phyloP scores from a whole-genome alignment of 2,888 invertebrate species.

The Monoplex corrugatus region DNA sequence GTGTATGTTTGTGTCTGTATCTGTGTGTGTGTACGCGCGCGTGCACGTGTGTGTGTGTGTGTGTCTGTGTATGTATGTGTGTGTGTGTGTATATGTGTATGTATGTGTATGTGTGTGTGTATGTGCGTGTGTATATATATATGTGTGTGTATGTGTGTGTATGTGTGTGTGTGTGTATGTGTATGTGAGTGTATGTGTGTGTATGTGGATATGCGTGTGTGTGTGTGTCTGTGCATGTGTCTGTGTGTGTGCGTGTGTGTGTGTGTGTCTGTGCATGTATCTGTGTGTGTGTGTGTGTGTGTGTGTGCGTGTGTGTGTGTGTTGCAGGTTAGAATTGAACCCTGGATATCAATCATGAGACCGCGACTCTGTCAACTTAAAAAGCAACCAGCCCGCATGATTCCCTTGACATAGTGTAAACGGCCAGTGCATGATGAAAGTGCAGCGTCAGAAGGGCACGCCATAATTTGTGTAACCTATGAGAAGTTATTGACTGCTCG shows the following conservation, averaged over 20 bases:
- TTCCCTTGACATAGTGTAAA: too few relatives aligned
- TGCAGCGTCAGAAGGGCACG: too few relatives aligned
- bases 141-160: background rate
- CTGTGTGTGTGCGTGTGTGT: background rate
- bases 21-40: background rate
- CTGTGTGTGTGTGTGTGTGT: background rate
- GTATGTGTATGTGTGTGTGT: background rate
- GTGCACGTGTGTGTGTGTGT: background rate
- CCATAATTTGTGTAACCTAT: too few relatives aligned
- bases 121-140: background rate
- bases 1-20: background rate
- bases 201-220: background rate
- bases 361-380: too few relatives aligned
- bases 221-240: background rate
- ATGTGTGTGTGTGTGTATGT: background rate
- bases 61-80: too few relatives aligned
- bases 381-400: too few relatives aligned
- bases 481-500: background rate
- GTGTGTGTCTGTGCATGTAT: background rate
- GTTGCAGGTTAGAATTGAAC: too few relatives aligned
- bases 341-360: too few relatives aligned
- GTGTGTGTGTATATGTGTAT: background rate
- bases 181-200: background rate
- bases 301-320: background rate
- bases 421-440: too few relatives aligned